Evolutionary conservation across 30 jellyfish, hydroid and myxozoan species (phyloP).

Genomic region (Aurelia coerulea): DNA sequence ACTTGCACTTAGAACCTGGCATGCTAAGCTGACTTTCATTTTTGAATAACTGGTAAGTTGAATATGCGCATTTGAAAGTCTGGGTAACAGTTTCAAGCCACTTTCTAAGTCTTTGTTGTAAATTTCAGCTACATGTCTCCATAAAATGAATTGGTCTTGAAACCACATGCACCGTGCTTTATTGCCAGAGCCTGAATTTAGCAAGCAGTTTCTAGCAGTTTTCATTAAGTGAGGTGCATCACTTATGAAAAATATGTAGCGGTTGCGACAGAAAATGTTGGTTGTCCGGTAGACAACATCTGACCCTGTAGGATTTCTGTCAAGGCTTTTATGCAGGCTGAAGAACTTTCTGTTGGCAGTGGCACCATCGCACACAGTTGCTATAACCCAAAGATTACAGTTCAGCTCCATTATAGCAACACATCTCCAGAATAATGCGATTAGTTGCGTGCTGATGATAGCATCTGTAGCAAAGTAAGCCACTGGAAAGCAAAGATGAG

Average conservation of each 20-base stretch:
- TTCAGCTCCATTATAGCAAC: slow-evolving; percentile 22
- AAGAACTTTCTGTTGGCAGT: slow-evolving; percentile 22
- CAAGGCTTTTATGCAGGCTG: slow-evolving; percentile 11
- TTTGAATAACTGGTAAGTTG: slow-evolving; percentile 62
- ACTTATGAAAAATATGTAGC: slow-evolving; percentile 27
- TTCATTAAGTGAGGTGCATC: slow-evolving; percentile 51
- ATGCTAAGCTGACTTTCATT: slow-evolving; percentile 71
- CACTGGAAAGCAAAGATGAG: slow-evolving; percentile 25
- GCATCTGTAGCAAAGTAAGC: slow-evolving; percentile 29
- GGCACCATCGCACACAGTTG: slow-evolving; percentile 29
- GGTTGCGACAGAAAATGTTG: slow-evolving; percentile 19
- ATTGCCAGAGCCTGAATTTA: slow-evolving; percentile 46
- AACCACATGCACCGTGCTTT: slow-evolving; percentile 69
- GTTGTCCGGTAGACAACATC: slow-evolving; percentile 25
- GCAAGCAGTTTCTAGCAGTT: slow-evolving; percentile 36
- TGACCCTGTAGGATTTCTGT: slow-evolving; percentile 38
- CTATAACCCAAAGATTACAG: slow-evolving; percentile 24
- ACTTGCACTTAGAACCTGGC: slow-evolving; percentile 68
- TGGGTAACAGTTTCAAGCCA: slow-evolving; percentile 66
- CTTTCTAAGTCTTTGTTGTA: slow-evolving; percentile 58
- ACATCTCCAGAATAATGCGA: slow-evolving; percentile 33
- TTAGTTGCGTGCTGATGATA: slow-evolving; percentile 33
- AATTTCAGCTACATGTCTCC: slow-evolving; percentile 64
- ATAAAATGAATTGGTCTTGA: slow-evolving; percentile 41
- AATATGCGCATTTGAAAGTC: slow-evolving; percentile 45